These are phyloP conservation scores for Cuniculus paca DNA, from an alignment of 2,797 vertebrate species.

Conservation along the genomic window DNA sequence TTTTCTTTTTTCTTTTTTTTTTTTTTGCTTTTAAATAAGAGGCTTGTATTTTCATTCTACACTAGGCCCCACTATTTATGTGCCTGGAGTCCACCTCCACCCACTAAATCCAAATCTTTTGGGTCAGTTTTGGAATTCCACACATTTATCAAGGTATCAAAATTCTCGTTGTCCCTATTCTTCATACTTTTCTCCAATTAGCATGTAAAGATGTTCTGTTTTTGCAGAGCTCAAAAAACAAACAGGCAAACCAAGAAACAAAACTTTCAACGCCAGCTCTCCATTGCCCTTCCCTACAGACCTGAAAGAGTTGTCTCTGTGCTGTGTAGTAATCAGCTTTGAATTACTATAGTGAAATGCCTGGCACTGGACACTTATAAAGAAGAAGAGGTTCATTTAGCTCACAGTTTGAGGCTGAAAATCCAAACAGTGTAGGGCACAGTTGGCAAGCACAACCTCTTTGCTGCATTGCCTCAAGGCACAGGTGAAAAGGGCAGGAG, in stretches of 20 bases:
- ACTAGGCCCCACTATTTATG: background rate
- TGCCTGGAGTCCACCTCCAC: background rate
- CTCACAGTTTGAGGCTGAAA: background rate
- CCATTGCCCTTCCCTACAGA: background rate
- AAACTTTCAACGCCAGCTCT: background rate
- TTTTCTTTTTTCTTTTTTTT: background rate
- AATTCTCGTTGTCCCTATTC: background rate
- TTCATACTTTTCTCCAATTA: background rate
- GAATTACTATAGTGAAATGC: background rate
- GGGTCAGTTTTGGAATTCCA: background rate
- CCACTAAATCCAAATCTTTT: constrained; percentile 6
- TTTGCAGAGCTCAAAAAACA: background rate
- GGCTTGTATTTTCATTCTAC: background rate
- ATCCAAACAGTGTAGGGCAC: background rate
- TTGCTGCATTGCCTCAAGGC: no score
- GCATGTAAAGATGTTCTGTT: background rate
- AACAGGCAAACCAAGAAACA: background rate
- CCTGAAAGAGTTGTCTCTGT: background rate
- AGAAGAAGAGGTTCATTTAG: background rate
- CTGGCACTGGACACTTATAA: background rate
- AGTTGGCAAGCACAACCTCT: background rate
- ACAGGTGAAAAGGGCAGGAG: background rate
- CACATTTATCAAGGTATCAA: background rate
- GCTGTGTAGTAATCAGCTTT: background rate
- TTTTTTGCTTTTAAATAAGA: background rate